A percentile compares a stretch with the other conserved stretches of the same genome.
These are phyloP conservation scores for Heliconius cydno DNA, from an alignment of 2,888 invertebrate species.

Conservation along the genomic window DNA sequence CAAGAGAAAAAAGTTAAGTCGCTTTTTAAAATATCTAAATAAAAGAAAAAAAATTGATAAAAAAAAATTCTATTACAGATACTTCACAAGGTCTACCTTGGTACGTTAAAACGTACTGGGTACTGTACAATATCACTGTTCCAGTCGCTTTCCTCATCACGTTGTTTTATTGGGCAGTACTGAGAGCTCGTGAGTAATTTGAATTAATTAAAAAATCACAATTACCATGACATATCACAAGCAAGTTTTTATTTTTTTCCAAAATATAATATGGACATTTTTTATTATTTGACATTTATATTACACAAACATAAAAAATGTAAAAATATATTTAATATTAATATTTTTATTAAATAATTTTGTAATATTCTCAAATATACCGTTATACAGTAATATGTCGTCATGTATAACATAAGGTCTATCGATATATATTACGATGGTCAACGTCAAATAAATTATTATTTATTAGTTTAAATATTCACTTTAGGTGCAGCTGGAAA, in stretches of 20 bases:
- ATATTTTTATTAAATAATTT: not conserved
- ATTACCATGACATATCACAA: not conserved
- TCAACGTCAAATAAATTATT: not conserved
- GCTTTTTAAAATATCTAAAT: too few species aligned
- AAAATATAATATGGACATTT: not conserved
- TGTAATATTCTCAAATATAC: not conserved
- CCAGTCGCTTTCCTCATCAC: conserved; percentile 79
- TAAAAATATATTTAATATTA: not conserved
- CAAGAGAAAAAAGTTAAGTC: too few species aligned
- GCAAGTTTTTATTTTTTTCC: not conserved
- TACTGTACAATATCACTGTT: conserved; percentile 77
- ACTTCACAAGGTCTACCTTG: conserved; percentile 72
- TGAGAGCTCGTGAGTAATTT: conserved; percentile 66
- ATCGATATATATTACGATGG: not conserved
- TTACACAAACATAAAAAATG: not conserved
- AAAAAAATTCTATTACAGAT: conserved; percentile 57
- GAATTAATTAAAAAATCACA: not conserved
- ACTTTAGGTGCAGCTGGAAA: conserved; percentile 56
- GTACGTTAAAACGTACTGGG: conserved; percentile 78
- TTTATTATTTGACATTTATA: not conserved
- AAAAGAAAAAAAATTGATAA: not conserved
- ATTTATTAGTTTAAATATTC: not conserved
- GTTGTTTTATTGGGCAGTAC: conserved; percentile 77
- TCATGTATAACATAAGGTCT: not conserved
- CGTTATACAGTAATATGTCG: not conserved